Evolutionary conservation across 2,888 invertebrate genomes (phyloP).

Genomic region (Orchesella flavescens): DNA sequence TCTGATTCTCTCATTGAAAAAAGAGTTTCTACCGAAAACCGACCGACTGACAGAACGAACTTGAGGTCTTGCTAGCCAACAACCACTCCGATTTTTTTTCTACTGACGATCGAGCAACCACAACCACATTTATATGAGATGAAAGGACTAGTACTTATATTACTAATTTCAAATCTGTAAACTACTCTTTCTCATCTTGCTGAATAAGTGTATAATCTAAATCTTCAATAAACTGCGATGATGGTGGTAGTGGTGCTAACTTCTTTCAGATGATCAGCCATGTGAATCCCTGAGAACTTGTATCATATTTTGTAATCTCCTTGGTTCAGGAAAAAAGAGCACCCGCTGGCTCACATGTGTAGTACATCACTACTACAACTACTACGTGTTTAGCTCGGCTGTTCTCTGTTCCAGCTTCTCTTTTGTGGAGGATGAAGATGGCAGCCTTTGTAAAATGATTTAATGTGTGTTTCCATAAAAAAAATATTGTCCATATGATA

Average conservation of each 20-base stretch:
- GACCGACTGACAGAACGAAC: slow-evolving; percentile 23
- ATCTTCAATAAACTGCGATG: slow-evolving; percentile 12
- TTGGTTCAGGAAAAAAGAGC: slow-evolving; percentile 29
- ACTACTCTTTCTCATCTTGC: too few species aligned
- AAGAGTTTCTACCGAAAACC: slow-evolving; percentile 22
- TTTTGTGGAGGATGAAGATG: too few species aligned
- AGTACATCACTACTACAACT: neutral
- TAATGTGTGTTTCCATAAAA: too few species aligned
- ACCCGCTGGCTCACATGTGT: slow-evolving; percentile 54
- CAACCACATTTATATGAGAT: too few species aligned
- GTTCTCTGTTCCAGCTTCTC: neutral
- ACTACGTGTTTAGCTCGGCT: neutral
- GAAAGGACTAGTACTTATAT: too few species aligned
- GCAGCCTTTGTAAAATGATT: too few species aligned
- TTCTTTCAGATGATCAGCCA: slow-evolving; percentile 12
- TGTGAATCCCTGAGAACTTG: slow-evolving; percentile 30
- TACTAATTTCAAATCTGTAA: too few species aligned
- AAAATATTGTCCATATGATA: too few species aligned
- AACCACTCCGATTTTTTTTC: neutral
- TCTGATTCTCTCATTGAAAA: neutral
- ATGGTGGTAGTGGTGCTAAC: slow-evolving; percentile 26
- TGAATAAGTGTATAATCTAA: neutral
- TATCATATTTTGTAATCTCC: slow-evolving; percentile 48
- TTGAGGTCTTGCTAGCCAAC: neutral
- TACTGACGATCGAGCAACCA: neutral